phyloP scores from a whole-genome alignment of 2,888 invertebrate genomes.

The Melieria omissa region DNA sequence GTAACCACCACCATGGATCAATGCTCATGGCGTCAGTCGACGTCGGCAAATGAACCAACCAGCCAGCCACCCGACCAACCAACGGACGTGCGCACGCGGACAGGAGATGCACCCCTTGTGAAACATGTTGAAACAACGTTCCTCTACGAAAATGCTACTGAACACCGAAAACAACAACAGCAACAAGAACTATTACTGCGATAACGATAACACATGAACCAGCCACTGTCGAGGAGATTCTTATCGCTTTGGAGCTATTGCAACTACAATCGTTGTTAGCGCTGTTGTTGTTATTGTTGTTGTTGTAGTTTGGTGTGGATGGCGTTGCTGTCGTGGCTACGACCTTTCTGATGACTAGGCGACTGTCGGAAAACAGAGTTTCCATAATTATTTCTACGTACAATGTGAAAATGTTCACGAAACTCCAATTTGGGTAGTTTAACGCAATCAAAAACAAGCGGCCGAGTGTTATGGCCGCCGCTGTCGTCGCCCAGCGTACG shows the following conservation, averaged over 20 bases:
- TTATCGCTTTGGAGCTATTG: not conserved
- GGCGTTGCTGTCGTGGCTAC: slow-evolving; percentile 3
- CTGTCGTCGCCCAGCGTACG: slow-evolving; percentile 24
- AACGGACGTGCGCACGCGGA: too few species aligned
- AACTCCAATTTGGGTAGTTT: slow-evolving; percentile 52
- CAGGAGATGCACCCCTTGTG: not conserved
- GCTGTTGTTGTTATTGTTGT: slow-evolving; percentile 1
- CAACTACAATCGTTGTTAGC: not conserved
- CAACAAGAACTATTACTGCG: slow-evolving; percentile 17
- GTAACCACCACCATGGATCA: slow-evolving; percentile 59
- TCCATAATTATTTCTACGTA: slow-evolving; percentile 55
- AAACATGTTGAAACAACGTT: slow-evolving; percentile 38
- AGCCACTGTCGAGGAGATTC: slow-evolving; percentile 31
- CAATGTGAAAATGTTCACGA: slow-evolving; percentile 26
- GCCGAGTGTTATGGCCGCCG: slow-evolving; percentile 13
- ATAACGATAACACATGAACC: slow-evolving; percentile 46
- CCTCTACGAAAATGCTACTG: slow-evolving; percentile 40
- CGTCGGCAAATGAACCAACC: too few species aligned
- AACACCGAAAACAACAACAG: slow-evolving; percentile 22
- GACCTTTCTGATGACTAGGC: slow-evolving; percentile 13
- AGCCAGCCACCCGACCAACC: too few species aligned
- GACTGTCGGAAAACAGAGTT: slow-evolving; percentile 41
- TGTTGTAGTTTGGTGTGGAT: not conserved
- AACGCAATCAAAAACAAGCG: slow-evolving; percentile 49
- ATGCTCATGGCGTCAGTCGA: not conserved